These are phyloP conservation scores for Odontocolon sp. DNA, from an alignment of 2,888 invertebrate genomes.

Conservation along the genomic window DNA sequence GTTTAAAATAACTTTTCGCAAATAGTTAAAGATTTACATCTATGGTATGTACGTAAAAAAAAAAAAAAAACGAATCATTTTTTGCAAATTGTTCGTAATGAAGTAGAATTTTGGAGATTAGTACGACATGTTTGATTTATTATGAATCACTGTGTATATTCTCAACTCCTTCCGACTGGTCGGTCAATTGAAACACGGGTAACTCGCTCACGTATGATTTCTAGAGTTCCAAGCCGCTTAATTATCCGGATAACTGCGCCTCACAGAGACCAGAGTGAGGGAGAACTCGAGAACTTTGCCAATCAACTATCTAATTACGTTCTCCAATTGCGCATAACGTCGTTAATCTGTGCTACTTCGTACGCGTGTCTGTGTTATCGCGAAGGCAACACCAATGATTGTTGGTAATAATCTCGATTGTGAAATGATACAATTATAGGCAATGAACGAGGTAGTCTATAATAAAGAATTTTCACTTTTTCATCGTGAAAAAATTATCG, in stretches of 20 bases:
- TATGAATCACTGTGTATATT: conserved; percentile 11
- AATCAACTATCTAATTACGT: conserved; percentile 59
- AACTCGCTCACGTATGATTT: conserved; percentile 31
- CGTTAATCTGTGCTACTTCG: conserved; percentile 42
- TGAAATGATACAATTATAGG: conserved; percentile 56
- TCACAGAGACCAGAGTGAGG: conserved; percentile 28
- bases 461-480: conserved; percentile 8
- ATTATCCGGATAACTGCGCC: conserved; percentile 45
- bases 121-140: neutral
- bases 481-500: neutral
- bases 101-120: no score
- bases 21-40: no score
- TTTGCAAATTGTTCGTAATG: no score
- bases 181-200: conserved; percentile 33
- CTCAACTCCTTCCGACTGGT: conserved; percentile 10
- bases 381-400: conserved; percentile 15
- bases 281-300: conserved; percentile 51
- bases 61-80: no score
- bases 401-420: conserved; percentile 56
- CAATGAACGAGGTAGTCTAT: conserved; percentile 52
- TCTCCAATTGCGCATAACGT: conserved; percentile 57
- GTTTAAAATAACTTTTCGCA: no score
- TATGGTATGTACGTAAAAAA: no score
- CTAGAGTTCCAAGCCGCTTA: conserved; percentile 29
- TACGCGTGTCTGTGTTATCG: conserved; percentile 23